Evolutionary conservation across 2,113 vertebrate species (phyloP).

Genomic region (Prolemur simus): DNA sequence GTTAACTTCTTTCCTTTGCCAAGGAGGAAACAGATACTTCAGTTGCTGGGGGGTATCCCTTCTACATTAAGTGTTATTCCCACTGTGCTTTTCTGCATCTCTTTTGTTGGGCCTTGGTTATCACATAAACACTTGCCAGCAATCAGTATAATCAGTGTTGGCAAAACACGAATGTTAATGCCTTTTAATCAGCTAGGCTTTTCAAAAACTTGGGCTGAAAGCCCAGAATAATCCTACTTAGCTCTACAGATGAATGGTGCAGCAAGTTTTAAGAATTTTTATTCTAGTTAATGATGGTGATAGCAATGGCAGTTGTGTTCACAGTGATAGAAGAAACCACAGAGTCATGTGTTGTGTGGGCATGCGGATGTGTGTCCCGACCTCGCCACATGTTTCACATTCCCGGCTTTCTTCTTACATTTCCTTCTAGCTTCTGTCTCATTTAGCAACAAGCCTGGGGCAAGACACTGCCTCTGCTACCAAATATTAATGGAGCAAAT

Average conservation of each 20-base stretch:
- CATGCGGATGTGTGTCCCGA: constrained; percentile 31
- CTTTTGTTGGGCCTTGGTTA: neutral
- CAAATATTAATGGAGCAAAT: constrained; percentile 26
- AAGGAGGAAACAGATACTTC: neutral
- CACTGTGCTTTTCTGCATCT: constrained; percentile 7
- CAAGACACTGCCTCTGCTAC: constrained; percentile 11
- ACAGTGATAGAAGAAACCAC: constrained; percentile 49
- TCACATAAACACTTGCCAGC: constrained; percentile 17
- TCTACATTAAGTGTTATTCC: neutral
- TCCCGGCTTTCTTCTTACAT: constrained; percentile 51
- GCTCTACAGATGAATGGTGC: constrained; percentile 50
- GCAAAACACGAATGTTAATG: constrained; percentile 63
- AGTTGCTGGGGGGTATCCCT: neutral
- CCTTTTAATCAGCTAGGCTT: constrained; percentile 56
- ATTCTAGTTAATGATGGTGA: constrained; percentile 52
- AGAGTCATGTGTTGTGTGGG: constrained; percentile 31
- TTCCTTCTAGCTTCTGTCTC: constrained; percentile 56
- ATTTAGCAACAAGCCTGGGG: constrained; percentile 53
- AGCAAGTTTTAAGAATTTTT: constrained; percentile 45
- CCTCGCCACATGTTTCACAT: constrained; percentile 48
- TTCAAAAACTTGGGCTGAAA: constrained; percentile 51
- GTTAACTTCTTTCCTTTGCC: neutral
- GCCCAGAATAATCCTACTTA: constrained; percentile 60
- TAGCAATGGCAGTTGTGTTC: constrained; percentile 48
- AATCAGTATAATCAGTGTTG: constrained; percentile 53